These are phyloP conservation scores for Gavia stellata DNA, from an alignment of 2,113 vertebrate genomes.

Conservation along the genomic window DNA sequence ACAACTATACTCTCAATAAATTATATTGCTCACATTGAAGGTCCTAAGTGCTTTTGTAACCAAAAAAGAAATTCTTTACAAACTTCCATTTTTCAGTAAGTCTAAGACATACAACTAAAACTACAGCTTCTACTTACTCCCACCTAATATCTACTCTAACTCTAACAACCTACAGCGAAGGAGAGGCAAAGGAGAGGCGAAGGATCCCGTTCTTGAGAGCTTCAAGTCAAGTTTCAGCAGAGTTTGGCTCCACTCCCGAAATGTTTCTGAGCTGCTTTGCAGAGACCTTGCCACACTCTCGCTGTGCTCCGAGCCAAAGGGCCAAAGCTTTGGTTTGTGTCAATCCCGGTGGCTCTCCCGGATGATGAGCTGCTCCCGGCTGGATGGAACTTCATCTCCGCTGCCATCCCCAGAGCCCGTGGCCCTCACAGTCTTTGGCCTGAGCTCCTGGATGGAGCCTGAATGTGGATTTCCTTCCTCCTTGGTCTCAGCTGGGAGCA, in stretches of 20 bases:
- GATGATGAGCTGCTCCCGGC: not conserved
- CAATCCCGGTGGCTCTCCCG: rapidly evolving
- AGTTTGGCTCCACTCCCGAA: not conserved
- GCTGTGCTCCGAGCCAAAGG: not conserved
- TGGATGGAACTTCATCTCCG: not conserved
- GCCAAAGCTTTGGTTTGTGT: not conserved
- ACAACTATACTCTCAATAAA: not conserved
- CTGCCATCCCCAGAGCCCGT: not conserved
- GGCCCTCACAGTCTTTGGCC: not conserved
- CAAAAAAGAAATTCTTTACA: not conserved
- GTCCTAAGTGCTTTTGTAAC: conserved; percentile 20
- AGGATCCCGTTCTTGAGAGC: not conserved
- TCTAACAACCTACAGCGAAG: not conserved
- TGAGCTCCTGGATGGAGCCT: not conserved
- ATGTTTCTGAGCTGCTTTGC: not conserved
- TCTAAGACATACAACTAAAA: not conserved
- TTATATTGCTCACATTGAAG: not conserved
- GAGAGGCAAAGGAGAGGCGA: too few relatives aligned
- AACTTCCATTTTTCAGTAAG: not conserved
- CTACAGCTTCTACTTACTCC: not conserved
- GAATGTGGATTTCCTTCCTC: not conserved
- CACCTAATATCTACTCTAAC: not conserved
- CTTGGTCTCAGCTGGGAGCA: not conserved
- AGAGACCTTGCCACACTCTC: not conserved
- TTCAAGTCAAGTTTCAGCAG: conserved; percentile 11